A percentile compares a stretch with the other conserved stretches of the same genome.
phyloP scores from a whole-genome alignment of 2,888 invertebrate genomes.

The Busseola fusca region DNA sequence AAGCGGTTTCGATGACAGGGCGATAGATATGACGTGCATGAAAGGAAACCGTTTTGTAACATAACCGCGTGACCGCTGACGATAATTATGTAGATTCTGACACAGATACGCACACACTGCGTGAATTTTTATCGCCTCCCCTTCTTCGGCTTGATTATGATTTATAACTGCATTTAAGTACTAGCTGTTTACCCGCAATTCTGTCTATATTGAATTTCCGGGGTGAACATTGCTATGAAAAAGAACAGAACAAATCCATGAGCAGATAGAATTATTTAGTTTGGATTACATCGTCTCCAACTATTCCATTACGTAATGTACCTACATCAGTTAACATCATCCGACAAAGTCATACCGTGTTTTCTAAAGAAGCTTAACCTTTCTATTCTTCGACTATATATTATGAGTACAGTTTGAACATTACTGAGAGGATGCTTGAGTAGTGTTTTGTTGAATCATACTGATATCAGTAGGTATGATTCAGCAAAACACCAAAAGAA shows the following conservation, averaged over 20 bases:
- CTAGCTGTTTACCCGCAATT: background rate
- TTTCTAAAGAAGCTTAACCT: background rate
- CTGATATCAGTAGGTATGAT: background rate
- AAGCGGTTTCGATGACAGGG: background rate
- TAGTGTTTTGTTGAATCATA: slow-evolving; percentile 11
- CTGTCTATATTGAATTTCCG: background rate
- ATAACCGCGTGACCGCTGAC: slow-evolving; percentile 53
- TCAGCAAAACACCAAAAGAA: too few species aligned
- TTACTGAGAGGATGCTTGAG: background rate
- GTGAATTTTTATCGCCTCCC: slow-evolving; percentile 42
- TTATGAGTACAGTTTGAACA: slow-evolving; percentile 9
- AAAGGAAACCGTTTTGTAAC: slow-evolving; percentile 54
- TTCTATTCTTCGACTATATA: background rate
- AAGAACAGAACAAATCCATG: background rate
- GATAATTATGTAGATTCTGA: slow-evolving; percentile 61
- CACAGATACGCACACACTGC: slow-evolving; percentile 54
- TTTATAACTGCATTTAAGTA: slow-evolving; percentile 23
- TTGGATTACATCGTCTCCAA: background rate
- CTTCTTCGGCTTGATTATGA: slow-evolving; percentile 41
- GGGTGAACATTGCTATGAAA: background rate
- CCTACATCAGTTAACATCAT: background rate
- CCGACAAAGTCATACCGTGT: background rate
- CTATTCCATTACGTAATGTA: slow-evolving; percentile 1
- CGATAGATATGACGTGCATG: slow-evolving; percentile 27
- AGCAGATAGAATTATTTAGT: background rate